Evolutionary conservation across 2,888 invertebrate species (phyloP).

Genomic region (Herminia tarsipennalis): DNA sequence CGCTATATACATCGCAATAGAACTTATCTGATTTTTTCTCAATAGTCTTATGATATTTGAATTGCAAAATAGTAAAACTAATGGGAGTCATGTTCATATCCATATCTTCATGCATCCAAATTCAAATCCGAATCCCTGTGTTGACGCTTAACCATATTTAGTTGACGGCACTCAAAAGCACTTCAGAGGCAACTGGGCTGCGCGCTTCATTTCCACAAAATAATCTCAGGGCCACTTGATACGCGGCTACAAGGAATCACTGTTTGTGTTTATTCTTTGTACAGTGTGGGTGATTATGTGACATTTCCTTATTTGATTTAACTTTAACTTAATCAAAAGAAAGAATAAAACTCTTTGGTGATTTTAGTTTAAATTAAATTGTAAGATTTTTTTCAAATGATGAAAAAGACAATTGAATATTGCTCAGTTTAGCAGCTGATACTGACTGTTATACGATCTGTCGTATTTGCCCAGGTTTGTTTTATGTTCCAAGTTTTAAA

Average conservation of each 20-base stretch:
- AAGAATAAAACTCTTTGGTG: too few species aligned
- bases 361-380: too few species aligned
- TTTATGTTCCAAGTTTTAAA: too few species aligned
- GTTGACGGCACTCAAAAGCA: slow-evolving; percentile 47
- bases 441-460: too few species aligned
- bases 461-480: too few species aligned
- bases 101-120: not conserved
- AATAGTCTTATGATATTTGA: too few species aligned
- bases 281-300: slow-evolving; percentile 26
- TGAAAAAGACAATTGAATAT: too few species aligned
- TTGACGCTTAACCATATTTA: slow-evolving; percentile 52
- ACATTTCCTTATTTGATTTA: slow-evolving; percentile 15
- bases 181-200: slow-evolving; percentile 54
- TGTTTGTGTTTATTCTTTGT: slow-evolving; percentile 36
- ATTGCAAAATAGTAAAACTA: not conserved
- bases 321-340: too few species aligned
- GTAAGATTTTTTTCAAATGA: too few species aligned
- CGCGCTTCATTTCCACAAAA: slow-evolving; percentile 66
- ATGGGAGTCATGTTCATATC: slow-evolving; percentile 14
- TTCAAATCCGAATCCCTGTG: slow-evolving; percentile 41
- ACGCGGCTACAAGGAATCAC: slow-evolving; percentile 36
- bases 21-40: too few species aligned
- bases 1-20: too few species aligned
- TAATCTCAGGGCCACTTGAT: slow-evolving; percentile 53
- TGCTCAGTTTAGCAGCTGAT: too few species aligned